Conservation (phyloP, 1,140 invertebrate genomes). For the Leptopilina boulardi region DNA sequence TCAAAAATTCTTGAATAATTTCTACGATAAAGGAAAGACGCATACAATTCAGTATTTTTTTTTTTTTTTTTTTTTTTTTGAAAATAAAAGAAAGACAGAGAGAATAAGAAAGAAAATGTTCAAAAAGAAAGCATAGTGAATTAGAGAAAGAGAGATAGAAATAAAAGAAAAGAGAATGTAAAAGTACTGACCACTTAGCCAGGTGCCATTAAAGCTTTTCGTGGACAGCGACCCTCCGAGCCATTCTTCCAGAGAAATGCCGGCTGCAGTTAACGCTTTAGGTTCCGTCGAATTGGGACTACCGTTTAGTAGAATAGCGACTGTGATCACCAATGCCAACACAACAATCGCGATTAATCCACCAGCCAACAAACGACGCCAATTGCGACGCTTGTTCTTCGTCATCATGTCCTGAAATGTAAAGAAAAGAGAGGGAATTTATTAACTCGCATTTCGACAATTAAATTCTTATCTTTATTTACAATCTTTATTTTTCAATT, state of each 20-base stretch:
- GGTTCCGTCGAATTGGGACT: conserved; percentile 55
- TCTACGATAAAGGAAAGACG: background rate
- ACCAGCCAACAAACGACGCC: conserved; percentile 66
- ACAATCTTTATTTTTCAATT: no score
- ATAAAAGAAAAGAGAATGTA: conserved; percentile 42
- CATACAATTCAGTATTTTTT: background rate
- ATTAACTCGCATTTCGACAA: background rate
- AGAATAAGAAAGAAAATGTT: background rate
- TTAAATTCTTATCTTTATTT: background rate
- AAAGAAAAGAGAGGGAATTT: background rate
- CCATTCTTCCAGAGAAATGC: conserved; percentile 72
- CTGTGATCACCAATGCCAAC: conserved; percentile 66
- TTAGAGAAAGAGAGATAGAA: background rate
- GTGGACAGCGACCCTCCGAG: conserved; percentile 69
- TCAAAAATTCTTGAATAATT: conserved; percentile 9
- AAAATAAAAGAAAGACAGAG: background rate
- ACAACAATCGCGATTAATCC: conserved; percentile 64
- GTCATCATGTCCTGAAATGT: conserved; percentile 73
- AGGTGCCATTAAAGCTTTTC: conserved; percentile 74
- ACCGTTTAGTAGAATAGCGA: conserved; percentile 66
- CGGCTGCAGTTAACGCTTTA: conserved; percentile 53
- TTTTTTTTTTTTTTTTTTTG: no score
- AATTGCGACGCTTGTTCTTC: conserved; percentile 71
- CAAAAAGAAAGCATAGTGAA: background rate
- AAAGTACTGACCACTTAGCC: conserved; percentile 71